Evolutionary conservation across 2,797 vertebrate species (phyloP), one percentile per base, ranked within the genome.

Genomic region (Megaceryle alcyon): DNA sequence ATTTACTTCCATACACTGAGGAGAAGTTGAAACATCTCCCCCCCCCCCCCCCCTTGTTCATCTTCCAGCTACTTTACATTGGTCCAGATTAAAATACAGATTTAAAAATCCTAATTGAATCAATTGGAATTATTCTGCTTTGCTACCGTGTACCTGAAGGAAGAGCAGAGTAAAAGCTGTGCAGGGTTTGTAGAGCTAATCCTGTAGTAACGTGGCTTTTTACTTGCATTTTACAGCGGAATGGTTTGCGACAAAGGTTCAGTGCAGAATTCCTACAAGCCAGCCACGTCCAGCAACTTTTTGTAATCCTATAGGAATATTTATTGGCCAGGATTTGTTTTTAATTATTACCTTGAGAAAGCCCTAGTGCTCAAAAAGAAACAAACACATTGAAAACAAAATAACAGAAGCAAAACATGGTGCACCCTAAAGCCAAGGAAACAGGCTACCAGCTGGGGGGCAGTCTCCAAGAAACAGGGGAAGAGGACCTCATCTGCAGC

Each of bases 1-100:
- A 92, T 79, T 95, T 83, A 94, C 93, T 96, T 97, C 92, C 90
- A 96, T 93, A 85, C 43, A n/a, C 92, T 57, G 79, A 91, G 79
- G 69, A 93, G 84, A 96, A 92, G 88, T 63, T 72, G 92, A 95
- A 90, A 93, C 43, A 26, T 86, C 91, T 91, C 95, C 96, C 39
- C 39, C 39, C 39, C 61, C n/a, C n/a, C 44, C 26, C 48, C 29
- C 28, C 26, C 85, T 89, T 81, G 76, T 94, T 95, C 84, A 44
- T 96, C 96, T 94, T 91, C 64, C 82, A 89, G 86, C 51, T 91
- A 92, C 68, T 89, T 95, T 92, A 65, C 39, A 49, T 0, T 1
- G 77, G 91, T 56, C 88, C 85, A 57, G 71, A 88, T 68, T 92
- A 79, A 94, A 96, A 78, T 20, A 65, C 82, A 53, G 41, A 85